phyloP scores from a whole-genome alignment of 2,113 vertebrate species.

The Pandion haliaetus region DNA sequence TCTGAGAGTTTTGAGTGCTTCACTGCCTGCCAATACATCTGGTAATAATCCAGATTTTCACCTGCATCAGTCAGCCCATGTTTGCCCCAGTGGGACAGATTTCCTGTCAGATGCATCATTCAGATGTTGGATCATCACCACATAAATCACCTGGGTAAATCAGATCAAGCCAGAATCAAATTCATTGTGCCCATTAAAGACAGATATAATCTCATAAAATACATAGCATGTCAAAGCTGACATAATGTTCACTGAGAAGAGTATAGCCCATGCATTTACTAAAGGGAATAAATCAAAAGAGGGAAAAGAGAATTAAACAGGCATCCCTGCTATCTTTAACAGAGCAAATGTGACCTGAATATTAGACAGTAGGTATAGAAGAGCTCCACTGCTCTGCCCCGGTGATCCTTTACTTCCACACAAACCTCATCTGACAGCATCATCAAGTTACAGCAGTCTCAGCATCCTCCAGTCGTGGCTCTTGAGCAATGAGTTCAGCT shows the following conservation, averaged over 20 bases:
- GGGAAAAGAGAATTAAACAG: background rate
- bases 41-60: background rate
- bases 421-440: background rate
- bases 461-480: background rate
- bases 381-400: background rate
- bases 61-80: background rate
- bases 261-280: background rate
- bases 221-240: background rate
- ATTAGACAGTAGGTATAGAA: background rate
- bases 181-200: slow-evolving; percentile 11
- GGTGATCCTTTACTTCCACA: background rate
- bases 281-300: slow-evolving; percentile 10
- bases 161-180: slow-evolving; percentile 32
- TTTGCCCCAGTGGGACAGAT: slow-evolving; percentile 18
- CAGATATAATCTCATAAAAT: slow-evolving; percentile 44
- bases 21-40: background rate
- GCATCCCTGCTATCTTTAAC: background rate
- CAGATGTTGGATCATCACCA: background rate
- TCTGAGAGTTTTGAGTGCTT: background rate
- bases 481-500: background rate
- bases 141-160: slow-evolving; percentile 54
- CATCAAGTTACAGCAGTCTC: background rate
- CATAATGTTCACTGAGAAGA: background rate
- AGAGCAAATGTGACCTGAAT: background rate
- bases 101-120: slow-evolving; percentile 15